Percentiles rank a stretch among this genome's conserved stretches.
phyloP scores from a whole-genome alignment of 2,888 invertebrate genomes.

The Acrocyrtus sp. region DNA sequence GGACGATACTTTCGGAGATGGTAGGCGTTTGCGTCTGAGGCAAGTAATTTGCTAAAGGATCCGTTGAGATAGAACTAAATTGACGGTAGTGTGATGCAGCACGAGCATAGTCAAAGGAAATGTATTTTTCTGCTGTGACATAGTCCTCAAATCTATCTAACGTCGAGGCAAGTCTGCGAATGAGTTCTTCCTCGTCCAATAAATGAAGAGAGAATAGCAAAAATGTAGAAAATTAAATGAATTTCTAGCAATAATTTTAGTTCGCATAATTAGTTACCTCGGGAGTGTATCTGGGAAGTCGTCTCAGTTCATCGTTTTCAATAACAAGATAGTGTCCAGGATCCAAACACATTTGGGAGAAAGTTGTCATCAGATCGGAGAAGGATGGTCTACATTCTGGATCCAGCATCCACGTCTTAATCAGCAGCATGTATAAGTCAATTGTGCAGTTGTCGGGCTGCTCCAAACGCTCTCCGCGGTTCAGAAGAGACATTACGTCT shows the following conservation, averaged over 20 bases:
- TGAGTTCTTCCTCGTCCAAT: slow-evolving; percentile 82
- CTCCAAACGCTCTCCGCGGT: slow-evolving; percentile 91
- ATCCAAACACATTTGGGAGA: slow-evolving; percentile 95
- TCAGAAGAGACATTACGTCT: slow-evolving; percentile 91
- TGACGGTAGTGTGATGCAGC: too few species aligned
- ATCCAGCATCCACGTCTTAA: slow-evolving; percentile 98
- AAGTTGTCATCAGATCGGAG: slow-evolving; percentile 90
- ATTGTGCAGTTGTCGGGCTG: slow-evolving; percentile 95
- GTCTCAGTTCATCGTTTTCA: slow-evolving; percentile 89
- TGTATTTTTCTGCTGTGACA: slow-evolving; percentile 92
- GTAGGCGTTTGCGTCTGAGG: too few species aligned
- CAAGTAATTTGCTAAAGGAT: too few species aligned
- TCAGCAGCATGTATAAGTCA: slow-evolving; percentile 96
- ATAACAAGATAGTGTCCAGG: slow-evolving; percentile 96
- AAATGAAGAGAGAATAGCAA: too few species aligned
- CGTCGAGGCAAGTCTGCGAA: slow-evolving; percentile 79
- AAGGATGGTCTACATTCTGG: slow-evolving; percentile 95
- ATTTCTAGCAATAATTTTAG: too few species aligned
- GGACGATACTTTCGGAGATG: too few species aligned
- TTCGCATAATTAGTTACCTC: too few species aligned
- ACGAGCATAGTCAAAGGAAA: too few species aligned
- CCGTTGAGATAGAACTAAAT: too few species aligned
- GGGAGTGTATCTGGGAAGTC: slow-evolving; percentile 78
- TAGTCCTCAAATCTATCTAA: slow-evolving; percentile 83
- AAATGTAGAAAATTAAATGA: too few species aligned